A percentile compares a stretch with the other conserved stretches of the same genome.
phyloP scores from a whole-genome alignment of 2,113 vertebrate genomes.

The Alligator sinensis region DNA sequence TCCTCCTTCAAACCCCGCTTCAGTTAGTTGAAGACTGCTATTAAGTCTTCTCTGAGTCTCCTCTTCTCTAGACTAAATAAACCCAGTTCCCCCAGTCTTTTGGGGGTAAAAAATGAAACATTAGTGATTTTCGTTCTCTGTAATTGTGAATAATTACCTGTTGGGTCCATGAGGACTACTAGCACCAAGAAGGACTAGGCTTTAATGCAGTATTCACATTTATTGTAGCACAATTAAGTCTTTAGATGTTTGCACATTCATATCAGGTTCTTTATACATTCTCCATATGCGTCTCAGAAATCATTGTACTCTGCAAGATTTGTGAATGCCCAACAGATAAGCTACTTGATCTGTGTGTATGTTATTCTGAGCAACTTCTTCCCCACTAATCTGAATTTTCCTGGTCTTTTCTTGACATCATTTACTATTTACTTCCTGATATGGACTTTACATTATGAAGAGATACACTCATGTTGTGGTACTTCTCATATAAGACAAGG shows the following conservation, averaged over 20 bases:
- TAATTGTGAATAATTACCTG: background rate
- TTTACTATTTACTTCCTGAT: slow-evolving; percentile 52
- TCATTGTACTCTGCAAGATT: background rate
- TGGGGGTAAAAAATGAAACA: too few species aligned
- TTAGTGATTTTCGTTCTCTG: background rate
- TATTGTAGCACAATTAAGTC: background rate
- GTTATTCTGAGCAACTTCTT: slow-evolving; percentile 12
- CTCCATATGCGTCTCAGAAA: background rate
- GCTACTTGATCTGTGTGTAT: background rate
- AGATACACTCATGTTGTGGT: slow-evolving; percentile 40
- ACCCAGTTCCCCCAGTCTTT: too few species aligned
- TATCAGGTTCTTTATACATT: background rate
- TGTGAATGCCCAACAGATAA: background rate
- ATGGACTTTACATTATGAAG: background rate
- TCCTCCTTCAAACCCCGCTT: too few species aligned
- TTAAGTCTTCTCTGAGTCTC: too few species aligned
- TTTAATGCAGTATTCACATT: background rate
- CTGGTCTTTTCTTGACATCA: slow-evolving; percentile 15
- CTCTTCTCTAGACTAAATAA: too few species aligned
- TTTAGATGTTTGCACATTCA: fast-evolving
- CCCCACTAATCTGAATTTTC: background rate
- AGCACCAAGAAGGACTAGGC: background rate
- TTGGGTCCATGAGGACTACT: background rate
- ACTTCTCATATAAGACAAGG: slow-evolving; percentile 24
- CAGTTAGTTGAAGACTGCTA: too few species aligned